These are phyloP conservation scores for Drosophila heteroneura DNA, from an alignment of 2,888 invertebrate species.

Conservation along the genomic window DNA sequence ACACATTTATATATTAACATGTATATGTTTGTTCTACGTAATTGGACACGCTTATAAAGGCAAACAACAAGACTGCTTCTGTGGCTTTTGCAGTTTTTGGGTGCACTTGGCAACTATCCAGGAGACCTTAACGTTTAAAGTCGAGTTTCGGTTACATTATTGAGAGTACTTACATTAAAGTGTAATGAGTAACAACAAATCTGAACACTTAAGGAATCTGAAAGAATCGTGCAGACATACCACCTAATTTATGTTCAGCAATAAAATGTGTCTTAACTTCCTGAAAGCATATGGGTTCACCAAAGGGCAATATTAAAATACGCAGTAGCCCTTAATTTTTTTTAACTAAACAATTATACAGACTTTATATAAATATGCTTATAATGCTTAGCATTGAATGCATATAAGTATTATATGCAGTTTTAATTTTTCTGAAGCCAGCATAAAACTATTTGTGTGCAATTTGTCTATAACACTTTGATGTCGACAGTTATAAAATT, in stretches of 20 bases:
- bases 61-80: neutral
- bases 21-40: neutral
- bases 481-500: no score
- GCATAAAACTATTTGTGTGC: neutral
- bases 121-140: constrained; percentile 8
- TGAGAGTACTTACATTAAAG: constrained; percentile 6
- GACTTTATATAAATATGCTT: neutral
- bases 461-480: neutral
- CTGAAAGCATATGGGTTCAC: neutral
- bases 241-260: neutral
- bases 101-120: constrained; percentile 38
- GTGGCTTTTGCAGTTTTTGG: constrained; percentile 14
- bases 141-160: neutral
- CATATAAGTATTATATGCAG: no score
- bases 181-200: neutral
- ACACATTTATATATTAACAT: neutral
- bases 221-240: neutral
- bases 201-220: neutral
- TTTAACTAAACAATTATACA: neutral
- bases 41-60: constrained; percentile 3
- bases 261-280: neutral
- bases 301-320: neutral
- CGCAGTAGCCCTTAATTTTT: no score
- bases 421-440: neutral
- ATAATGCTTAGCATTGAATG: neutral